Percentiles rank a stretch among this genome's conserved stretches.
phyloP scores from a whole-genome alignment of 2,888 invertebrate genomes.

The Mythimna impura region DNA sequence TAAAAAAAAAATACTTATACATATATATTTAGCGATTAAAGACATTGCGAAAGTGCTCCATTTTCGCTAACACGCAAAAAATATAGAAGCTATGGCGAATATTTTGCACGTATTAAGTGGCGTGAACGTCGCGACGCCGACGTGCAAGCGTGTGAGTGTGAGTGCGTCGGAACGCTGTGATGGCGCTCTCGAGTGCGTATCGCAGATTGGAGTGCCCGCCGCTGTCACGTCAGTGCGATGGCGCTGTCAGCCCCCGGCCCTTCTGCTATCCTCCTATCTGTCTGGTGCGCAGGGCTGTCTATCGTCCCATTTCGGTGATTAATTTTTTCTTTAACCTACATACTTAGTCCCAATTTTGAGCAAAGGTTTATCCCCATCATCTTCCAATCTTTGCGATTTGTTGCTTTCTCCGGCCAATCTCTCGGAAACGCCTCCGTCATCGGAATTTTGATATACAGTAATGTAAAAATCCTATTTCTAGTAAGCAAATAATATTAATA shows the following conservation, averaged over 20 bases:
- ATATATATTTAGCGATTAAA: neutral
- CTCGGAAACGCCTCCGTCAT: neutral
- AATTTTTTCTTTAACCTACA: neutral
- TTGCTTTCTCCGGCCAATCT: neutral
- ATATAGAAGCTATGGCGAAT: slow-evolving; percentile 18
- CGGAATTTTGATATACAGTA: too few species aligned
- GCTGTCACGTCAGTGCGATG: slow-evolving; percentile 69
- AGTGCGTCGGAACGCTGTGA: slow-evolving; percentile 61
- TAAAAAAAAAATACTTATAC: neutral
- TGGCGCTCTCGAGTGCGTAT: slow-evolving; percentile 70
- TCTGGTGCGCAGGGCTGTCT: slow-evolving; percentile 54
- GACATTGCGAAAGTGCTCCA: slow-evolving; percentile 33
- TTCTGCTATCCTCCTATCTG: slow-evolving; percentile 48
- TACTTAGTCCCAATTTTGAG: too few species aligned
- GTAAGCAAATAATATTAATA: too few species aligned
- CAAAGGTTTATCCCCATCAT: neutral
- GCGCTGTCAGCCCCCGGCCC: slow-evolving; percentile 57
- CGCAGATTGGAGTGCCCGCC: slow-evolving; percentile 73
- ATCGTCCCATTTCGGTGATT: neutral
- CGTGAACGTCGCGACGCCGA: slow-evolving; percentile 25
- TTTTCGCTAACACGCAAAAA: slow-evolving; percentile 39
- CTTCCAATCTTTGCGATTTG: neutral
- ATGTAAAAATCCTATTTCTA: too few species aligned
- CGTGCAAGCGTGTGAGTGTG: slow-evolving; percentile 20
- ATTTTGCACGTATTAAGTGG: slow-evolving; percentile 46